Base-by-base conservation (phyloP, 2,888 invertebrate species). In the Amphiduros pacificus region DNA sequence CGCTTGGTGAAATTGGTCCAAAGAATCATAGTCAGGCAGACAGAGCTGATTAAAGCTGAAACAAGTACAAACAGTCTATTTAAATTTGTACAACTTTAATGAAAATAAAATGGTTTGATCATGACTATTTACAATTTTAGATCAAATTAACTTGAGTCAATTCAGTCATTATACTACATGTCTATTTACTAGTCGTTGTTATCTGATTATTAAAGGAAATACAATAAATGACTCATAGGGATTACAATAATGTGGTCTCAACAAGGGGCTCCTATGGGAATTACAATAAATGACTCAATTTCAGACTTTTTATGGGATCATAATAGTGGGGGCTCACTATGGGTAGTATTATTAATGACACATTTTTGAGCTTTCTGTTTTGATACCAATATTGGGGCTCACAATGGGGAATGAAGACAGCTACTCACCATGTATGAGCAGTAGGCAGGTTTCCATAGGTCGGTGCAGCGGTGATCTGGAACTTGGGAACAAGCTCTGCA, bases 21-120 rank as follows among this genome's bases (percentile, higher is more conserved):
- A 94, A 74, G 89, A 89, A 83, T 94, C 94, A 85, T 95, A 95
- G 84, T 94, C 94, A 26, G 95, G 95, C 77, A 96, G 86, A 84
- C 94, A 94, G 65, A 96, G 88, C 85, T 95, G 94, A 87, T 96
- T 96, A 85, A 95, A 95, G 86, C 92, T 91, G 85, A 22, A 86
- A 86, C 63, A 26, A 27, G 51, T n/a, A 56, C 41, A 14, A 51
- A 48, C 27, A 41, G 22, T 24, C 14, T 22, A 57, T 44, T 27
- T 22, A 44, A 14, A 26, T 27, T 9, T n/a, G n/a, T n/a, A n/a
- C n/a, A n/a, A n/a, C n/a, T n/a, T n/a, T n/a, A 11, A 11, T 17
- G 17, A 36, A 17, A 36, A 36, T 17, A 36, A 36, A 36, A 36
- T 11, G 9, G 9, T 11, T 11, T 11, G 36, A 36, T 36, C 36